A percentile compares a stretch with the other conserved stretches of the same genome.
Evolutionary conservation across 2,888 invertebrate species (phyloP).

Genomic region (Arctia plantaginis): DNA sequence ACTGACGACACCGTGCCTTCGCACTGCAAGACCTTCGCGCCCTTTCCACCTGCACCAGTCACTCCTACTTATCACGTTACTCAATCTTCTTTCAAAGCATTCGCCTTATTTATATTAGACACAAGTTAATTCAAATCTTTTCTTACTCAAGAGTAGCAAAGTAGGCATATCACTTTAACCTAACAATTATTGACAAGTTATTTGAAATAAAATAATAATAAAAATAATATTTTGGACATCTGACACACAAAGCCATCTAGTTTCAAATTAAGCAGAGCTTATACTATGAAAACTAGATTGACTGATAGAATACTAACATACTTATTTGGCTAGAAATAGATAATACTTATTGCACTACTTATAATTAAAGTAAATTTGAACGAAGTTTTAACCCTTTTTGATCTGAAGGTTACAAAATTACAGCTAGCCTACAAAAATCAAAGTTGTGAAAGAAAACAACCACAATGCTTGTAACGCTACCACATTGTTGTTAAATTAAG

Average conservation of each 20-base stretch:
- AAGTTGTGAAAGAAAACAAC: too few relatives aligned
- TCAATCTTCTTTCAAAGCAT: not conserved
- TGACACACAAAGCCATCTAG: too few relatives aligned
- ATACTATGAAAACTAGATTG: too few relatives aligned
- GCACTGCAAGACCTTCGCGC: not conserved
- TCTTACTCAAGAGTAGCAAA: not conserved
- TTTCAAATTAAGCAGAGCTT: too few relatives aligned
- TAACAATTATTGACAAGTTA: too few relatives aligned
- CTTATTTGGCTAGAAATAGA: not conserved
- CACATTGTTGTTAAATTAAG: not conserved
- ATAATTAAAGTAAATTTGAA: too few relatives aligned
- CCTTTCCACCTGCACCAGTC: not conserved
- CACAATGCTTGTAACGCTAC: too few relatives aligned
- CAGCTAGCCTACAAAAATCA: not conserved
- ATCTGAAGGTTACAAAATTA: not conserved
- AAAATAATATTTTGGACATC: too few relatives aligned
- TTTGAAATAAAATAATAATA: not conserved
- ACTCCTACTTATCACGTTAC: not conserved
- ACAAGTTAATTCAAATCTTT: not conserved
- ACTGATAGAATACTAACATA: too few relatives aligned
- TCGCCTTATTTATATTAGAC: not conserved
- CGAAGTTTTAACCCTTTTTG: too few relatives aligned
- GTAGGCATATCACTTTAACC: not conserved
- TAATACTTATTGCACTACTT: not conserved
- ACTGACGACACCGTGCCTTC: constrained; percentile 56